Base-by-base conservation (phyloP, 2,797 vertebrate species). In the Phalanger gymnotis region DNA sequence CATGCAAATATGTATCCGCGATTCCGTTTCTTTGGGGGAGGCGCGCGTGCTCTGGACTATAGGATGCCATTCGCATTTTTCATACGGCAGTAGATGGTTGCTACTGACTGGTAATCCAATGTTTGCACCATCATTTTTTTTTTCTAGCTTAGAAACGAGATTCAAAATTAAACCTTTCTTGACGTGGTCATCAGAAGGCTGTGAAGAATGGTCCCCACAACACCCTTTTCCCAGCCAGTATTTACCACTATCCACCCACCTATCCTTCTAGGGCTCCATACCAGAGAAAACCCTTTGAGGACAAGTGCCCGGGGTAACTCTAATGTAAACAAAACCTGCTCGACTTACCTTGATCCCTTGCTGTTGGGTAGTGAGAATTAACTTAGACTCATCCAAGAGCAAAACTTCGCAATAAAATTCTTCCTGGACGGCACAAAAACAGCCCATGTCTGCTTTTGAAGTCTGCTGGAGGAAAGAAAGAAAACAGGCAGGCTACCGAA, bases 331-430 rank as follows among this genome's bases (percentile, higher is more conserved):
- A 96, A 61, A 92, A 56, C 40, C 51, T 10, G 27, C 92, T 57
- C 31, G 34, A 56, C 98, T 98, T 98, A 99, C 99, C 99, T 99
- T 99, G 97, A 99, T 99, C 94, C 99, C 99, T 97, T 99, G 99
- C 95, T 99, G 99, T 92, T 99, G 99, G 52, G 98, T 99, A 93
- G 99, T 99, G 92, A 99, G 98, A 25, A 98, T 99, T 96, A 99
- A 98, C 98, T 99, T 99, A 94, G 99, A 99, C 97, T 99, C 99
- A 73, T 99, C 99, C 98, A 99, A 98, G 57, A 99, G 99, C 98
- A 99, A 97, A 98, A 99, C 99, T 98, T 99, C 99, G 98, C 99
- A 99, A 98, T 99, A 99, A 95, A 99, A 99, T 98, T 99, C 99
- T 97, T 99, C 99, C 87, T 99, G 99, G 55, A 98, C 99, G 0